Evolutionary conservation across 1,140 invertebrate genomes (phyloP).

Genomic region (Fopius arisanus): DNA sequence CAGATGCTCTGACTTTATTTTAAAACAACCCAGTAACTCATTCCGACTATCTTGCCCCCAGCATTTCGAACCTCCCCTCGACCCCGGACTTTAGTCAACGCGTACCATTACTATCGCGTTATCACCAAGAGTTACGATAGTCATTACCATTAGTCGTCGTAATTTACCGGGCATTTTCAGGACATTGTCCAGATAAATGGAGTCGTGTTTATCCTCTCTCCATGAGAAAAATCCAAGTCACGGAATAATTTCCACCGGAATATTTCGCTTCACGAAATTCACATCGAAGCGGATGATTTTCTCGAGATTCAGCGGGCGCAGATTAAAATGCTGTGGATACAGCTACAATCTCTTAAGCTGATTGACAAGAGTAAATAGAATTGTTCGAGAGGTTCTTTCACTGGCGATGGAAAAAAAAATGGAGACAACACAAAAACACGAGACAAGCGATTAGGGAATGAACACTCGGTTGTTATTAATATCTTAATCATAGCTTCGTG

Average conservation of each 20-base stretch:
- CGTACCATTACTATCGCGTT: constrained; percentile 4
- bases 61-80: too few species aligned
- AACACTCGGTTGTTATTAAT: constrained; percentile 41
- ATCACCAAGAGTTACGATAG: constrained; percentile 50
- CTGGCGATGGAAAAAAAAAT: constrained; percentile 10
- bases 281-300: too few species aligned
- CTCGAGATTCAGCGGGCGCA: not conserved
- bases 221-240: not conserved
- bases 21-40: too few species aligned
- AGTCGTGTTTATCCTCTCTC: not conserved
- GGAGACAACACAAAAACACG: not conserved
- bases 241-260: too few species aligned
- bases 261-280: too few species aligned
- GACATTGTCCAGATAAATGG: not conserved
- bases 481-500: constrained; percentile 42
- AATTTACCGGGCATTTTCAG: constrained; percentile 34
- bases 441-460: constrained; percentile 25
- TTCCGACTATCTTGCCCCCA: too few species aligned
- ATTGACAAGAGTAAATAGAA: constrained; percentile 25
- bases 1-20: too few species aligned
- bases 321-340: constrained; percentile 2
- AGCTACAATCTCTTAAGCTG: constrained; percentile 27
- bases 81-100: too few species aligned
- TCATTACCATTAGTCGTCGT: constrained; percentile 45
- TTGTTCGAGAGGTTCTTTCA: constrained; percentile 10